Conservation (phyloP, 1,140 invertebrate species). For the Temnothorax nylanderi region DNA sequence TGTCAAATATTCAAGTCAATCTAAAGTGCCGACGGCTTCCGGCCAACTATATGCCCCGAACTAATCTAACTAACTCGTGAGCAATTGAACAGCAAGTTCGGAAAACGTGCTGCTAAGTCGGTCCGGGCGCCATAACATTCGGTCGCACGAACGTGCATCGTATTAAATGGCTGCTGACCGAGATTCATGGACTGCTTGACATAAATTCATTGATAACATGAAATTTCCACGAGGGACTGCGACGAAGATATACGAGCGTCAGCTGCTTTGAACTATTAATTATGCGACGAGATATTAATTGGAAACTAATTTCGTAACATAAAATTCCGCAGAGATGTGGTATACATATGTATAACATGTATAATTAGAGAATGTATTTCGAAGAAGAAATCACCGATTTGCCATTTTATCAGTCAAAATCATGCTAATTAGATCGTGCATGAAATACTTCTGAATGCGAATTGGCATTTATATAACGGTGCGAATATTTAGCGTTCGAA, state of each 20-base stretch:
- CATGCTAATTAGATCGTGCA: background rate
- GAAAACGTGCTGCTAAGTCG: constrained; percentile 47
- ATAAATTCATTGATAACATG: constrained; percentile 33
- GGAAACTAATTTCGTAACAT: constrained; percentile 5
- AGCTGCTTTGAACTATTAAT: constrained; percentile 9
- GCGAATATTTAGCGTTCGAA: background rate
- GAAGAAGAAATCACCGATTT: background rate
- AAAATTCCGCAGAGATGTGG: background rate
- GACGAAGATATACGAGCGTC: background rate
- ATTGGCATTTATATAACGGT: background rate
- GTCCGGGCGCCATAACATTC: background rate
- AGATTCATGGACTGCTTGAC: background rate
- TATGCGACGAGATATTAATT: constrained; percentile 20
- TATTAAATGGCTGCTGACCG: constrained; percentile 1
- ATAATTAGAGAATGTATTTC: background rate
- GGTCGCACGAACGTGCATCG: constrained; percentile 3
- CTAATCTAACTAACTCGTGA: constrained; percentile 79
- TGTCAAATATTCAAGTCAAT: constrained; percentile 79
- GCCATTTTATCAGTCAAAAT: background rate
- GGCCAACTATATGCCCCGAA: constrained; percentile 76
- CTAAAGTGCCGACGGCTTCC: constrained; percentile 70
- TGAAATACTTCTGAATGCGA: background rate
- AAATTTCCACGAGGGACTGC: background rate
- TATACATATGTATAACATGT: too few species aligned
- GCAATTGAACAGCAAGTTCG: constrained; percentile 50